Conservation (phyloP, 1,140 invertebrate species). For the Odontomachus brunneus region DNA sequence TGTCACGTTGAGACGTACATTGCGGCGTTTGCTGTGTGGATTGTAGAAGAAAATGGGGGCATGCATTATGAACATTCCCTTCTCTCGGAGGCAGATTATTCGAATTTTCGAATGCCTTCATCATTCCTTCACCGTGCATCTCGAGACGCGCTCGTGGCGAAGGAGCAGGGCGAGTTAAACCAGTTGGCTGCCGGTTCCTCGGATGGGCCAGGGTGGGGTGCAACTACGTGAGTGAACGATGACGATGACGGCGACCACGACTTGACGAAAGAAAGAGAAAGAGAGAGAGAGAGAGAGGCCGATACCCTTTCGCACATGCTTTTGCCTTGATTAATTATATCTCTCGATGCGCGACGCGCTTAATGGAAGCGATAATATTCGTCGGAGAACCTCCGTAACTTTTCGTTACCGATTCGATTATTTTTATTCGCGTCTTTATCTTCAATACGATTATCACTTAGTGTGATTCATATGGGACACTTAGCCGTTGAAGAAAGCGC, state of each 20-base stretch:
- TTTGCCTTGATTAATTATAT: constrained; percentile 27
- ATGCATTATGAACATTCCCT: neutral
- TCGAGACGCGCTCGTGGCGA: constrained; percentile 32
- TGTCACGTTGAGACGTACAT: too few relatives aligned
- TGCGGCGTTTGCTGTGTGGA: too few relatives aligned
- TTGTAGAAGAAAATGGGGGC: too few relatives aligned
- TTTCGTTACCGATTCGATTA: neutral
- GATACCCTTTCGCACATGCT: constrained; percentile 38
- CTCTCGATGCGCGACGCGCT: constrained; percentile 15
- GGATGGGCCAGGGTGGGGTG: constrained; percentile 31
- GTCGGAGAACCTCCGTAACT: neutral
- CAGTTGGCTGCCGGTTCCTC: constrained; percentile 67
- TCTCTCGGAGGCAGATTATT: neutral
- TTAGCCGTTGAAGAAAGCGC: too few relatives aligned
- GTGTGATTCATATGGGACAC: too few relatives aligned
- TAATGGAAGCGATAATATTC: neutral
- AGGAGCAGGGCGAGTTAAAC: constrained; percentile 64
- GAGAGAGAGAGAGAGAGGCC: constrained; percentile 51
- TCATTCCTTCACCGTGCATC: constrained; percentile 34
- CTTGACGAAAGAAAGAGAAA: constrained; percentile 36
- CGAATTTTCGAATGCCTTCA: constrained; percentile 35
- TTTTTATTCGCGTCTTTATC: neutral
- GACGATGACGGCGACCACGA: constrained; percentile 29
- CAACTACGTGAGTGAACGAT: constrained; percentile 32
- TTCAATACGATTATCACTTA: too few relatives aligned